Conservation (phyloP, 1,140 invertebrate genomes). For the Brachionus paranguensis region DNA sequence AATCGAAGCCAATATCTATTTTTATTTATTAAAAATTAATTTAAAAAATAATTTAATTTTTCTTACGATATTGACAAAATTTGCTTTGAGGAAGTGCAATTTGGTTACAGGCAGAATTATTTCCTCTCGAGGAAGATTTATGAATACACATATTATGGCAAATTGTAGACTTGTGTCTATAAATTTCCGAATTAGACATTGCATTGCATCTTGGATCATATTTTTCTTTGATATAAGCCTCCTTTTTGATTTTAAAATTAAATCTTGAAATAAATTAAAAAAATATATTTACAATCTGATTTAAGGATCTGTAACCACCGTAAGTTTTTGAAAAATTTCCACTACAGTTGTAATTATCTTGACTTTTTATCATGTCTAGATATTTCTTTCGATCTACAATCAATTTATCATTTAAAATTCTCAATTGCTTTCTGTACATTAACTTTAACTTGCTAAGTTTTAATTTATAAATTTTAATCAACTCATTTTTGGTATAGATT, state of each 20-base stretch:
- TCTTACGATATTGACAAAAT: not conserved
- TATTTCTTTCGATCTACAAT: not conserved
- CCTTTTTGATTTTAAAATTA: not conserved
- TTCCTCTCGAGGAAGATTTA: not conserved
- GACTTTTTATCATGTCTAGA: not conserved
- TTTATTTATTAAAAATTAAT: not conserved
- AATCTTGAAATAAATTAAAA: not conserved
- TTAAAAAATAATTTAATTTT: not conserved
- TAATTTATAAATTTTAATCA: not conserved
- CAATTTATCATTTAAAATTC: slow-evolving; percentile 26
- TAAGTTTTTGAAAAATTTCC: not conserved
- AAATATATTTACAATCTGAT: not conserved
- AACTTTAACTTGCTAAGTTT: slow-evolving; percentile 3
- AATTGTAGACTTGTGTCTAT: not conserved
- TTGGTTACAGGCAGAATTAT: not conserved
- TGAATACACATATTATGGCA: not conserved
- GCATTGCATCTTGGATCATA: not conserved
- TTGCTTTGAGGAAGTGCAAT: not conserved
- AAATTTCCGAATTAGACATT: not conserved
- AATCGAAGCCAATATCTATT: not conserved
- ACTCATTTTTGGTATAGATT: not conserved
- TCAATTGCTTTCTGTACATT: not conserved
- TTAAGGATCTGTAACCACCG: not conserved
- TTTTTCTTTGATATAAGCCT: not conserved
- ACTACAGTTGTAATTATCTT: not conserved